Percentiles rank a stretch among this genome's conserved stretches.
These are phyloP conservation scores for Lophotis ruficrista DNA, from an alignment of 2,113 vertebrate genomes.

Conservation along the genomic window DNA sequence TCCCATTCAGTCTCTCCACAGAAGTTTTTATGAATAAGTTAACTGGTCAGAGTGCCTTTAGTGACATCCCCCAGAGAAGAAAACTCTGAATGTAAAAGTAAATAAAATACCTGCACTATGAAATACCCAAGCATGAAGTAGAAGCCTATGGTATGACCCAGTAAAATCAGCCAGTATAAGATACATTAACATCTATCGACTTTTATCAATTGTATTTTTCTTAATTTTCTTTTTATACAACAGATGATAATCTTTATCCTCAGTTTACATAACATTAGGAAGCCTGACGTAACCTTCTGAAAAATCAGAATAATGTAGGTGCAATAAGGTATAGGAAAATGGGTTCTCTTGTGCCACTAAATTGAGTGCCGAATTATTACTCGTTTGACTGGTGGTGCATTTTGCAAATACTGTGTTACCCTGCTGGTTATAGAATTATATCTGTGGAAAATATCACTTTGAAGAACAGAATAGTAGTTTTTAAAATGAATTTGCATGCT, in stretches of 20 bases:
- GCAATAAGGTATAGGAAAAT: neutral
- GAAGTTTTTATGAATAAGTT: neutral
- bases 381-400: neutral
- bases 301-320: neutral
- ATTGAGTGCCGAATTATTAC: neutral
- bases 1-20: neutral
- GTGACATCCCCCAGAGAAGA: neutral
- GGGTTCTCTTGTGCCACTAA: neutral
- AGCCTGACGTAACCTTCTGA: neutral
- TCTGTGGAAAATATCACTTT: neutral
- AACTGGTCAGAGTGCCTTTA: neutral
- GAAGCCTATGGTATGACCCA: neutral
- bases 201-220: neutral
- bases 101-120: neutral
- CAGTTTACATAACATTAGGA: neutral
- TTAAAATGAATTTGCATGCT: neutral
- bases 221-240: neutral
- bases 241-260: neutral
- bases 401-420: neutral
- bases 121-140: neutral
- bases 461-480: neutral
- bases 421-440: neutral
- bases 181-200: neutral
- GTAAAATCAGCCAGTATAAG: neutral
- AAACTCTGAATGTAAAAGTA: neutral